Conservation (phyloP, 2,888 invertebrate genomes). For the Cephus rjabovi region DNA sequence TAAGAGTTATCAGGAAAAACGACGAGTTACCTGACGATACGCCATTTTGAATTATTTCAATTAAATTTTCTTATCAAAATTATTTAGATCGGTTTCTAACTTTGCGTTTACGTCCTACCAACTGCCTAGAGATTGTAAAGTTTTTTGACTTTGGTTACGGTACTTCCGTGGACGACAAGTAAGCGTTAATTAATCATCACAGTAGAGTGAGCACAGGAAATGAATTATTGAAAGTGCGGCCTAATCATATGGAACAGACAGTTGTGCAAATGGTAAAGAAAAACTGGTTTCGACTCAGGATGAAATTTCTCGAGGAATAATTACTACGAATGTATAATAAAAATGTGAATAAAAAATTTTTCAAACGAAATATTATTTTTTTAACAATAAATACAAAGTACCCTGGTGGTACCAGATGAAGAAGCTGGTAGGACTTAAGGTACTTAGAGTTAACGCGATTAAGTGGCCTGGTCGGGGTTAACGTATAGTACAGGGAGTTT, state of each 20-base stretch:
- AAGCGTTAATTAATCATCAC: not conserved
- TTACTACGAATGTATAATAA: not conserved
- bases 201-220: not conserved
- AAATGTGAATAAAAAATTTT: not conserved
- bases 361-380: not conserved
- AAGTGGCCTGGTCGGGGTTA: conserved; percentile 38
- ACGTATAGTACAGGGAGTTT: conserved; percentile 32
- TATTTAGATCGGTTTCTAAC: not conserved
- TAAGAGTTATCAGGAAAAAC: not conserved
- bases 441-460: conserved; percentile 28
- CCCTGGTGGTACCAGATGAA: not conserved
- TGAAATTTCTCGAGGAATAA: not conserved
- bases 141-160: not conserved
- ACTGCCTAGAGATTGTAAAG: not conserved
- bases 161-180: not conserved
- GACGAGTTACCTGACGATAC: not conserved
- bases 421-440: not conserved
- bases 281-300: not conserved
- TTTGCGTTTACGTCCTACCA: not conserved
- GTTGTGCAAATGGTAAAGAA: not conserved
- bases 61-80: not conserved
- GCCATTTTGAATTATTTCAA: not conserved
- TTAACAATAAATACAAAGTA: not conserved
- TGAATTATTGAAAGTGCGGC: not conserved
- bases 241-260: not conserved